Percentiles rank a stretch among this genome's conserved stretches.
Conservation (phyloP, 2,113 vertebrate genomes). For the Melanostigma gelatinosum region DNA sequence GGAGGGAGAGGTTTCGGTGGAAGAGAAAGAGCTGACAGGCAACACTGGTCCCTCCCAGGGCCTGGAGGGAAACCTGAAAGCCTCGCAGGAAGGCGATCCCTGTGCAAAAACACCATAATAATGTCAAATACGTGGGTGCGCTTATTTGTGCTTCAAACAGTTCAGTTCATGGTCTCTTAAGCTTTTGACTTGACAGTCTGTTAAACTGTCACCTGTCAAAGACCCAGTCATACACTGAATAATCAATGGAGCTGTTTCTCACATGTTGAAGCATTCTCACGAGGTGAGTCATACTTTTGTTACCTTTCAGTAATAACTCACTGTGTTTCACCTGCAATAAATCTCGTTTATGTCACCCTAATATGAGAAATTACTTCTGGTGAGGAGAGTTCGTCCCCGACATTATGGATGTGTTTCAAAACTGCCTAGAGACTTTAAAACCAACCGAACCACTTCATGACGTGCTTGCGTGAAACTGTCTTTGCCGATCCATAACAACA, state of each 20-base stretch:
- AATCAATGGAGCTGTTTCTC: background rate
- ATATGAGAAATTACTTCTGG: background rate
- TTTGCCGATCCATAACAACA: background rate
- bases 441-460: background rate
- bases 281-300: background rate
- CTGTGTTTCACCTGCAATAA: background rate
- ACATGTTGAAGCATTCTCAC: background rate
- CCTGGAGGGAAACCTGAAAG: slow-evolving; percentile 83
- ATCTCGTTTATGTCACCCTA: background rate
- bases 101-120: slow-evolving; percentile 50
- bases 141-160: background rate
- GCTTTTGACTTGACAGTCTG: background rate
- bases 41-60: slow-evolving; percentile 66
- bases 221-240: background rate
- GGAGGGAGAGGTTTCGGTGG: slow-evolving; percentile 76
- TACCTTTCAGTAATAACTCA: background rate
- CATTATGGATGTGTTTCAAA: background rate
- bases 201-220: background rate
- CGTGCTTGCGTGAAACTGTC: background rate
- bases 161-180: background rate
- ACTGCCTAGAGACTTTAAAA: background rate
- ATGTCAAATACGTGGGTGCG: background rate
- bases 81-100: slow-evolving; percentile 83
- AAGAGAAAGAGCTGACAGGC: slow-evolving; percentile 83
- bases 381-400: background rate